These are phyloP conservation scores for Mesopsocus fuscifrons DNA, from an alignment of 2,888 invertebrate genomes.

Conservation along the genomic window DNA sequence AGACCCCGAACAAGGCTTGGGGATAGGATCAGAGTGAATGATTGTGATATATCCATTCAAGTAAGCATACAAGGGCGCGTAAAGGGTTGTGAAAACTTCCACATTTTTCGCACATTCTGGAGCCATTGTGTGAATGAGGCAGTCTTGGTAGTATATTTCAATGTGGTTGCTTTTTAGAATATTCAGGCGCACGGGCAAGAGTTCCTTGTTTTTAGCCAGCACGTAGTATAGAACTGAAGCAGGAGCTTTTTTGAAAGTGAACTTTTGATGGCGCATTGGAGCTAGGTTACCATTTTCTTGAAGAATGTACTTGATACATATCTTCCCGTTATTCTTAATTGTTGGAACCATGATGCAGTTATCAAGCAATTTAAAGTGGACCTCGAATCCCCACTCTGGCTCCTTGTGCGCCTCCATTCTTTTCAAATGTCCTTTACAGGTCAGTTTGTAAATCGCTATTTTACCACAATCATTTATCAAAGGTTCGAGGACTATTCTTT, in stretches of 20 bases:
- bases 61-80: background rate
- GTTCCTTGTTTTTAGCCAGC: background rate
- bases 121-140: background rate
- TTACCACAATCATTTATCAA: background rate
- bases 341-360: conserved; percentile 3
- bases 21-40: background rate
- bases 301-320: background rate
- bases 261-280: background rate
- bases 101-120: background rate
- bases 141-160: background rate
- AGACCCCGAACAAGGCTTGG: background rate
- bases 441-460: conserved; percentile 3
- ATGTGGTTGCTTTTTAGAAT: background rate
- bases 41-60: background rate
- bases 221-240: conserved; percentile 4
- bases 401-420: background rate
- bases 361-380: conserved; percentile 2
- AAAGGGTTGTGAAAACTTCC: conserved; percentile 1
- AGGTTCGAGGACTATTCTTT: background rate
- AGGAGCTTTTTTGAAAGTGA: conserved; percentile 7
- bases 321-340: background rate
- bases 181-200: background rate
- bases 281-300: conserved; percentile 4
- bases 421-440: conserved; percentile 8
- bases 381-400: background rate